These are phyloP conservation scores for Glaucidium brasilianum DNA, from an alignment of 2,113 vertebrate species.

Conservation along the genomic window DNA sequence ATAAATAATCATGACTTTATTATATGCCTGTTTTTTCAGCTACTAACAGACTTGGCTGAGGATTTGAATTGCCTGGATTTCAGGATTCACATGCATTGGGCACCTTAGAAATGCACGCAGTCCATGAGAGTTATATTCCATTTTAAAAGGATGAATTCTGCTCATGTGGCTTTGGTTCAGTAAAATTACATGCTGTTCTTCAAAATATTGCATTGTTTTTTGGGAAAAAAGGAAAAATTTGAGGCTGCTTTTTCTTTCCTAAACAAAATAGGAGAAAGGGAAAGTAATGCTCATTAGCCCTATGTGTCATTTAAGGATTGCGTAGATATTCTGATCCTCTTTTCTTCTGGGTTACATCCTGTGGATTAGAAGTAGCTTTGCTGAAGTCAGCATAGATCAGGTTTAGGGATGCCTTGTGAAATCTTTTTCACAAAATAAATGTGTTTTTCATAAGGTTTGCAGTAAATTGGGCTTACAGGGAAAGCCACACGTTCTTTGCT, in stretches of 20 bases:
- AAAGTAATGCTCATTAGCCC: neutral
- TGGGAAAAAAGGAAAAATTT: neutral
- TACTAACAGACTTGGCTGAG: neutral
- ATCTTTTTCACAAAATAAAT: neutral
- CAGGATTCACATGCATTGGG: neutral
- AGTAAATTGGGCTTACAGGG: neutral
- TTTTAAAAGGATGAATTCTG: neutral
- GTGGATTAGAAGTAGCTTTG: neutral
- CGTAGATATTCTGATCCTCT: neutral
- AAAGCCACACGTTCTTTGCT: neutral
- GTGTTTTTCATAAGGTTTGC: conserved; percentile 5
- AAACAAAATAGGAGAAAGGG: neutral
- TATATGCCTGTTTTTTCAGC: neutral
- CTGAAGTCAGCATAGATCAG: neutral
- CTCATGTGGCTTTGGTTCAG: neutral
- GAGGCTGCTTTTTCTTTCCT: neutral
- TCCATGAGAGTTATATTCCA: neutral
- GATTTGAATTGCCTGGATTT: neutral
- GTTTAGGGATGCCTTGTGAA: neutral
- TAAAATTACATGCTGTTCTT: neutral
- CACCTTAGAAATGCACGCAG: neutral
- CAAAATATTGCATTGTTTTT: neutral
- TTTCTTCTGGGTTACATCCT: neutral
- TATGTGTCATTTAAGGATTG: neutral
- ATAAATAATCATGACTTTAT: conserved; percentile 6